These are phyloP conservation scores for Eublepharis macularius DNA, from an alignment of 2,113 vertebrate species.

Conservation along the genomic window DNA sequence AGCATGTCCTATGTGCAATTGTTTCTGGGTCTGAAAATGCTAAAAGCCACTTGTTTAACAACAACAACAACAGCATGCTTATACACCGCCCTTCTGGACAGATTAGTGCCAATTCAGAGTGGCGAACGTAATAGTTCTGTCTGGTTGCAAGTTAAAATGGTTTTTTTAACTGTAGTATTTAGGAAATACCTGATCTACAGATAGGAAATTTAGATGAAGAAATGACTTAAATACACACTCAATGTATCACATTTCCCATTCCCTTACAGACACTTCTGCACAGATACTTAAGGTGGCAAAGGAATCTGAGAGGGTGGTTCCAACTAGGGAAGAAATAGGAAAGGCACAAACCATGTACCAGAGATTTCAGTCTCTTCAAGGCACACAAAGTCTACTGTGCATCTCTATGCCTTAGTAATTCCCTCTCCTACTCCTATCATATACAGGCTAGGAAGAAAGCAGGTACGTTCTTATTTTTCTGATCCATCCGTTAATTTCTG, in stretches of 20 bases:
- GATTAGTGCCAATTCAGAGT: no score
- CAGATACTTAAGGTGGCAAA: background rate
- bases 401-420: no score
- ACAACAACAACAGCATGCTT: no score
- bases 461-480: background rate
- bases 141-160: background rate
- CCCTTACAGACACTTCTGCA: background rate
- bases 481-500: background rate
- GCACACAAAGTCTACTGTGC: no score
- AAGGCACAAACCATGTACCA: background rate
- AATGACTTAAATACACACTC: background rate
- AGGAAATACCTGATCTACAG: background rate
- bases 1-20: no score
- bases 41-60: no score
- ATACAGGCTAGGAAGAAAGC: no score
- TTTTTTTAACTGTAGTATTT: background rate
- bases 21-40: no score
- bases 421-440: no score
- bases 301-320: background rate
- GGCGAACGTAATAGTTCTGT: background rate
- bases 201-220: background rate
- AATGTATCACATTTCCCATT: background rate
- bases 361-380: background rate
- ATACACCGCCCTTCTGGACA: no score
- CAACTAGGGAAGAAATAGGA: background rate